Evolutionary conservation across 2,888 invertebrate species (phyloP), one percentile per base, ranked within the genome.

Genomic region (Sphecodes monilicornis): DNA sequence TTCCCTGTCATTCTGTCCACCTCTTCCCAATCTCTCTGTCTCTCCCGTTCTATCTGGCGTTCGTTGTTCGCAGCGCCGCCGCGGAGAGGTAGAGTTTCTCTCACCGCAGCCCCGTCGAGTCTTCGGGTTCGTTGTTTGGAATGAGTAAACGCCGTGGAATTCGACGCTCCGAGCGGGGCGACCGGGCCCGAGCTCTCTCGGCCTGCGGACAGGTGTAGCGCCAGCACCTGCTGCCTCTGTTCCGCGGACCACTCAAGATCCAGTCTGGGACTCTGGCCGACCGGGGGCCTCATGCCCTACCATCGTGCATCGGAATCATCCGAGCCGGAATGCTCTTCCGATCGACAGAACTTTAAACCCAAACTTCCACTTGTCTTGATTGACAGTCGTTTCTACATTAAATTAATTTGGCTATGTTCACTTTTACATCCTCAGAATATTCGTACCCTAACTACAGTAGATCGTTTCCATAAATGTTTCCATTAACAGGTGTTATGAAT

Each of bases 81-180:
- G 74, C 80, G 76, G 32, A 64, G 81, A 85, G 88, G 57, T 26
- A 60, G 57, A 16, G 57, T 60, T 60, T 88, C 86, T 84, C 89
- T 78, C 71, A 26, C 57, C 26, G 57, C 13, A 84, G 81, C 85
- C 83, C 81, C 87, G 89, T 46, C 80, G 78, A 85, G 87, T 89
- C 87, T 90, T 90, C 84, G 89, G 84, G 91, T 92, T 91, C 92
- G 91, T 91, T 91, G 90, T 91, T 91, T 92, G 91, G 91, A 90
- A 92, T 93, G 92, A 93, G 93, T 92, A 93, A 93, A 93, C 93
- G 92, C 91, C 88, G 90, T 91, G 92, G 92, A 93, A 93, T 93
- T 93, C 92, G 91, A 91, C 88, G 91, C 85, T 88, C 79, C 88
- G 88, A 91, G 91, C 87, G 85, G 88, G 66, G 66, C 66, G 66